phyloP scores from a whole-genome alignment of 2,797 vertebrate species.

The Sardinella longiceps region DNA sequence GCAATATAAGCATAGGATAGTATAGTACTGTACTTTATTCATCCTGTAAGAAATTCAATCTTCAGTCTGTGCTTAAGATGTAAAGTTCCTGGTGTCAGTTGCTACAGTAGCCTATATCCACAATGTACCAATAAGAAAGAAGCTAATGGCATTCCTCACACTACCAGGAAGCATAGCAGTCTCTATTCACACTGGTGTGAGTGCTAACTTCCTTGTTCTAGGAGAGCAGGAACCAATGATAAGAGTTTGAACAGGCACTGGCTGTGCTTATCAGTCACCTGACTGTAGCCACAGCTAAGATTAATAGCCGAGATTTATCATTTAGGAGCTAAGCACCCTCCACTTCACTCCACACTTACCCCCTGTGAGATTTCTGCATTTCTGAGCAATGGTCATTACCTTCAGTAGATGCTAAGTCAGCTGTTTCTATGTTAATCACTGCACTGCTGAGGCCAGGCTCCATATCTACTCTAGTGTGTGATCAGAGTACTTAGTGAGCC shows the following conservation, averaged over 20 bases:
- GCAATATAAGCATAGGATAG: no score
- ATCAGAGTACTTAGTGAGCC: neutral
- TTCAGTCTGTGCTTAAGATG: neutral
- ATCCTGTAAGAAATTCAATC: no score
- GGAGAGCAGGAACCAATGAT: neutral
- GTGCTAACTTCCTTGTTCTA: neutral
- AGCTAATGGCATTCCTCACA: neutral
- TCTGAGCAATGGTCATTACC: neutral
- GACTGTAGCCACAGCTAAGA: neutral
- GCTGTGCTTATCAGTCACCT: neutral
- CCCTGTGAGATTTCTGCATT: neutral
- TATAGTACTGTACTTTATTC: no score
- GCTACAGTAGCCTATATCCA: neutral
- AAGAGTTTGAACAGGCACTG: neutral
- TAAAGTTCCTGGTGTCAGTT: neutral
- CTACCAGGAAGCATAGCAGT: neutral
- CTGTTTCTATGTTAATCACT: neutral
- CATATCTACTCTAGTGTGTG: neutral
- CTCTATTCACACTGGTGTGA: neutral
- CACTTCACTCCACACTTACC: neutral
- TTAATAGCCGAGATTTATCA: neutral
- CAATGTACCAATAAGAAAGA: neutral
- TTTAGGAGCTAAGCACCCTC: neutral
- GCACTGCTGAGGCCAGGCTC: neutral
- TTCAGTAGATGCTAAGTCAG: neutral